Conservation (phyloP, 2,113 vertebrate species). For the Gymnarchus niloticus region DNA sequence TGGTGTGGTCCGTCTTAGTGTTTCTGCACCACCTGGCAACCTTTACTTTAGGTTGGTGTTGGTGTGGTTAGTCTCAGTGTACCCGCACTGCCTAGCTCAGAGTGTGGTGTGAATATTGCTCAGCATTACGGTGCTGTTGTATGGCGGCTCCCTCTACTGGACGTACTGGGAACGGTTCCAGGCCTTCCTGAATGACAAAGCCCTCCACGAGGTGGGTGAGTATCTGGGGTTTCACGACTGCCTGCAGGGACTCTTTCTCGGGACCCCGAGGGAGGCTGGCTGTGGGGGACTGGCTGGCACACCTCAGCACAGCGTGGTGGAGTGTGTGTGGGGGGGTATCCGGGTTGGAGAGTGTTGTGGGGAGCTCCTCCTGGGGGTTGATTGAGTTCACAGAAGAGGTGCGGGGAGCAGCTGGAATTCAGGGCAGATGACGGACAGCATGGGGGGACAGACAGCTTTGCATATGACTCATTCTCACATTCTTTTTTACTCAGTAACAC, state of each 20-base stretch:
- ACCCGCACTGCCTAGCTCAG: no score
- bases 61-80: no score
- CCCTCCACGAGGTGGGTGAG: slow-evolving; percentile 89
- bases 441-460: no score
- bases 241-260: slow-evolving; percentile 71
- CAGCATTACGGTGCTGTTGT: not conserved
- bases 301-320: slow-evolving; percentile 68
- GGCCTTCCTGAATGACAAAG: slow-evolving; percentile 87
- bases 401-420: slow-evolving; percentile 26
- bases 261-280: slow-evolving; percentile 61
- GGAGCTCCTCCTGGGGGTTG: slow-evolving; percentile 64
- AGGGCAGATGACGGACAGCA: not conserved
- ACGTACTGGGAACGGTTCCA: slow-evolving; percentile 89
- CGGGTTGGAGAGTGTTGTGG: slow-evolving; percentile 64
- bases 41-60: no score
- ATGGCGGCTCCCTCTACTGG: slow-evolving; percentile 20
- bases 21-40: no score
- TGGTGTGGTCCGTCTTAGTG: no score
- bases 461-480: no score
- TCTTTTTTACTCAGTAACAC: no score
- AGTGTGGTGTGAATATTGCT: not conserved
- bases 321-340: slow-evolving; percentile 69
- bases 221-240: slow-evolving; percentile 78
- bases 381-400: slow-evolving; percentile 60
- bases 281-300: slow-evolving; percentile 61